Evolutionary conservation across 2,113 vertebrate species (phyloP).

Genomic region (Crotalus helleri): DNA sequence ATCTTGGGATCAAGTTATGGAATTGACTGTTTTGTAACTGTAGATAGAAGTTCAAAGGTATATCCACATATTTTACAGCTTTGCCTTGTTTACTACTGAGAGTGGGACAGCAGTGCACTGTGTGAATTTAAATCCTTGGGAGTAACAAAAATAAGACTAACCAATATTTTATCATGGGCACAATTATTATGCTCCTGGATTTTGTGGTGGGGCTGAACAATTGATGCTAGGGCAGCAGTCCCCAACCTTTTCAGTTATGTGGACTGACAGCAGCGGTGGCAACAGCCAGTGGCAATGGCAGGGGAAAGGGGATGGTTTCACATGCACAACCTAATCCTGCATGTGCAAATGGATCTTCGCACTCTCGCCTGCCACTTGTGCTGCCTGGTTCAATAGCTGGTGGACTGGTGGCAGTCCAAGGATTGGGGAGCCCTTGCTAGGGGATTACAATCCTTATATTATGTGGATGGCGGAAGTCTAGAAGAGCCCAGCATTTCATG

Average conservation of each 20-base stretch:
- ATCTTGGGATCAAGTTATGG: neutral
- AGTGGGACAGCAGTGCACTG: neutral
- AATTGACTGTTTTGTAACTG: neutral
- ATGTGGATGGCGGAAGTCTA: neutral
- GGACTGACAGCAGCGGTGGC: no score
- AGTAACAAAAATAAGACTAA: neutral
- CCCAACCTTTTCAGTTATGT: no score
- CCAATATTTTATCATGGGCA: neutral
- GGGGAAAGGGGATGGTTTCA: no score
- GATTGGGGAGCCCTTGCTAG: no score
- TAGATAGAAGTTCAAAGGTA: neutral
- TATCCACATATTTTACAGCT: neutral
- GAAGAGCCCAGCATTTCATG: no score
- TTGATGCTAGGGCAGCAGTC: neutral
- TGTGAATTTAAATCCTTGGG: neutral
- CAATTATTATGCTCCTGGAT: neutral
- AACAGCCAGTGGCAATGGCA: no score
- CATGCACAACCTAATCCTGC: no score
- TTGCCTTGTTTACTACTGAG: neutral
- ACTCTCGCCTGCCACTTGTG: no score
- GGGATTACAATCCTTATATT: neutral
- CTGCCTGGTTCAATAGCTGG: no score
- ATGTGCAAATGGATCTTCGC: no score
- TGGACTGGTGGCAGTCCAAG: no score
- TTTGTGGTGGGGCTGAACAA: neutral